These are phyloP conservation scores for Andrena flavipes DNA, from an alignment of 2,888 invertebrate species.

Conservation along the genomic window DNA sequence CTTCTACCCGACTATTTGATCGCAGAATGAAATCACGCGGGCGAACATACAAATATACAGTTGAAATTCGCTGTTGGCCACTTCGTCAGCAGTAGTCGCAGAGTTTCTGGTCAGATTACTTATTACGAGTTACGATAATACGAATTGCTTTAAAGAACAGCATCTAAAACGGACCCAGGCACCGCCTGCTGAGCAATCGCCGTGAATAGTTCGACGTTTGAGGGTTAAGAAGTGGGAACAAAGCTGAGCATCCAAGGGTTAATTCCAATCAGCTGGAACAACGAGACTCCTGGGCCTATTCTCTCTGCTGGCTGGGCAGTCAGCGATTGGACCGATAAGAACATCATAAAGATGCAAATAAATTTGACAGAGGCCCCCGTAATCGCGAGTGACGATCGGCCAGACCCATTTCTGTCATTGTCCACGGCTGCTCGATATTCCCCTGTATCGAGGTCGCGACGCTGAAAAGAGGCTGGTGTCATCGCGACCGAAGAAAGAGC, in stretches of 20 bases:
- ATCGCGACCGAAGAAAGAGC: constrained; percentile 29
- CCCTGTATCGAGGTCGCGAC: constrained; percentile 32
- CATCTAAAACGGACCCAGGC: too few relatives aligned
- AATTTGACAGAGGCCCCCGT: constrained; percentile 37
- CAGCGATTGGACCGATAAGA: constrained; percentile 36
- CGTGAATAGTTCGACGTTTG: neutral
- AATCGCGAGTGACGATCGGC: constrained; percentile 50
- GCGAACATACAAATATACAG: too few relatives aligned
- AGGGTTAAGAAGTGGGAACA: neutral
- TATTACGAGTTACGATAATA: too few relatives aligned
- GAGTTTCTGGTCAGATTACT: too few relatives aligned
- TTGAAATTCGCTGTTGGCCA: too few relatives aligned
- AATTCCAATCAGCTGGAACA: constrained; percentile 9
- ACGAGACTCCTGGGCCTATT: neutral
- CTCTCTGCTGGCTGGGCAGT: too few relatives aligned
- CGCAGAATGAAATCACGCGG: too few relatives aligned
- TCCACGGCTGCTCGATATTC: constrained; percentile 36
- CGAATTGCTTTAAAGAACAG: too few relatives aligned
- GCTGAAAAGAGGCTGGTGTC: constrained; percentile 41
- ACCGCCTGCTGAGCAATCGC: too few relatives aligned
- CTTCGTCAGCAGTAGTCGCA: too few relatives aligned
- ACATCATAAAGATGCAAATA: constrained; percentile 61
- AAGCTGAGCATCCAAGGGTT: neutral
- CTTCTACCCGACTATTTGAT: too few relatives aligned
- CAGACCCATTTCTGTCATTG: constrained; percentile 41